Evolutionary conservation across 2,113 vertebrate genomes (phyloP).

Genomic region (Calonectris borealis): DNA sequence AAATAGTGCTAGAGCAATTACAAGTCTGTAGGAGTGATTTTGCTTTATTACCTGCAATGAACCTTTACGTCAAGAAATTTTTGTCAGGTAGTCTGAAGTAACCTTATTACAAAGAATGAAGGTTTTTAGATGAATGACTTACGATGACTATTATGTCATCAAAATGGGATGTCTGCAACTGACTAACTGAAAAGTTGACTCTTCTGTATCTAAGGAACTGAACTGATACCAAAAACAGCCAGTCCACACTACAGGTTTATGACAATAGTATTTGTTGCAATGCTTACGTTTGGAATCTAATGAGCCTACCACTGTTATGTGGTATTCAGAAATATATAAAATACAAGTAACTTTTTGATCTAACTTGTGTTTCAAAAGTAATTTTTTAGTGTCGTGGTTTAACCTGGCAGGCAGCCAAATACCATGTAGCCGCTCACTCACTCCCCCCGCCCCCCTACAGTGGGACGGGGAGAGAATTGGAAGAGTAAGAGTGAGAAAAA

Average conservation of each 20-base stretch:
- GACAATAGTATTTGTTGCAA: neutral
- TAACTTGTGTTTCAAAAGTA: neutral
- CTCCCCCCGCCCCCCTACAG: too few relatives aligned
- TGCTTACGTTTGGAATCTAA: neutral
- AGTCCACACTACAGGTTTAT: neutral
- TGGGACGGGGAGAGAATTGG: too few relatives aligned
- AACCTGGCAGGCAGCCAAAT: too few relatives aligned
- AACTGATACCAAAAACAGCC: neutral
- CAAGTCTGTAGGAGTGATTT: neutral
- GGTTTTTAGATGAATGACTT: neutral
- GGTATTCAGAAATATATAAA: neutral
- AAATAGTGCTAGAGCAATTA: neutral
- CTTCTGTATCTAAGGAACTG: neutral
- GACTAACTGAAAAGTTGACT: neutral
- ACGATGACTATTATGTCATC: neutral
- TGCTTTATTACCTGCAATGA: neutral
- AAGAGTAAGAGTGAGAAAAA: too few relatives aligned
- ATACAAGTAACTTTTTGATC: neutral
- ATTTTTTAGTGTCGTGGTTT: neutral
- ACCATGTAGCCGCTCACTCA: too few relatives aligned
- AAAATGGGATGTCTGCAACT: neutral
- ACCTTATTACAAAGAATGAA: neutral
- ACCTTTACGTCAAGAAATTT: neutral
- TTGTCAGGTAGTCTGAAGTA: neutral
- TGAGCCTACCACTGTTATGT: neutral